Conservation (phyloP, 2,888 invertebrate genomes). For the Chrysolina oricalcia region DNA sequence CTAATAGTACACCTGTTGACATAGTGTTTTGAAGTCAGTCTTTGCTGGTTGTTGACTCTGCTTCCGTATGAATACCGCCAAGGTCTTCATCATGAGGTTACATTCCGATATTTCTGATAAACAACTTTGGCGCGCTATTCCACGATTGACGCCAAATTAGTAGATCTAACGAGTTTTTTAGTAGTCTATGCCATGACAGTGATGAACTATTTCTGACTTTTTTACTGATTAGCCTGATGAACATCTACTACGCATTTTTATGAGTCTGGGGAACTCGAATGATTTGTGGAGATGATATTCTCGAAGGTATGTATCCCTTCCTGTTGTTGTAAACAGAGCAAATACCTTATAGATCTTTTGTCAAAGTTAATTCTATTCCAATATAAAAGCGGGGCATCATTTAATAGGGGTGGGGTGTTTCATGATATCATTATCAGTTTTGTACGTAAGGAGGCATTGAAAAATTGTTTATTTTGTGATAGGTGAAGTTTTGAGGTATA, state of each 20-base stretch:
- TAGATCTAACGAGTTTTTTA: constrained; percentile 1
- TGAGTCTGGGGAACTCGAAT: neutral
- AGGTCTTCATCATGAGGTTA: constrained; percentile 46
- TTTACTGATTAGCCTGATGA: neutral
- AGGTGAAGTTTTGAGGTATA: no score
- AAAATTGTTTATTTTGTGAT: no score
- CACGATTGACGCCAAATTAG: constrained; percentile 3
- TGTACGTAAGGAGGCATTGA: no score
- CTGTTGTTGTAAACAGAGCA: no score
- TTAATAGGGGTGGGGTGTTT: no score
- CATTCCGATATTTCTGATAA: constrained; percentile 35
- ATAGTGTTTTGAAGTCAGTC: constrained; percentile 47
- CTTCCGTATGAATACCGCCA: constrained; percentile 49
- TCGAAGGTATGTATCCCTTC: no score
- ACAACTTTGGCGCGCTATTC: constrained; percentile 29
- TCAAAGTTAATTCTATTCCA: no score
- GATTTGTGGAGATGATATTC: no score
- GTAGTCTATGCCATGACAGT: constrained; percentile 1
- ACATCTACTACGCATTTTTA: neutral
- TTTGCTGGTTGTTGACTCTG: constrained; percentile 51
- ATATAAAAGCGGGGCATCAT: no score
- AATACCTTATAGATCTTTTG: no score
- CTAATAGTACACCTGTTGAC: constrained; percentile 51
- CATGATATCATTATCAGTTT: no score
- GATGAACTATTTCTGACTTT: neutral